Conservation (phyloP, 35 echinoderm and acorn worm species). For the Stichopus chloronotus region DNA sequence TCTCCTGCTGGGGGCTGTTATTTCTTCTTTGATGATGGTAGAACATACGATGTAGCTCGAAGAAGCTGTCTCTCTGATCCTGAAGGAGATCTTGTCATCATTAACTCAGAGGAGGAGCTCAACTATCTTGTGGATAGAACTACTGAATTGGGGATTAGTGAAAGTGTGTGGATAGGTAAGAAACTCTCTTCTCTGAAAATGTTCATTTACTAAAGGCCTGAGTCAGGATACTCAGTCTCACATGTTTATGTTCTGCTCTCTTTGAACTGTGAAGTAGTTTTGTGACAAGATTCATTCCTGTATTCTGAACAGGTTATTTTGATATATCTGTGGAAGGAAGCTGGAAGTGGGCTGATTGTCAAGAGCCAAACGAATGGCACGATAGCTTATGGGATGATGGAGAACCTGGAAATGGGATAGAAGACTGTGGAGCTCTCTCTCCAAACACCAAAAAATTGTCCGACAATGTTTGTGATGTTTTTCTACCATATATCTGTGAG, state of each 20-base stretch:
- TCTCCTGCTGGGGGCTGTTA: slow-evolving; percentile 51
- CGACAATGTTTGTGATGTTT: slow-evolving; percentile 55
- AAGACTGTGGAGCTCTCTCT: slow-evolving; percentile 68
- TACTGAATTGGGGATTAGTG: background rate
- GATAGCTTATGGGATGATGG: slow-evolving; percentile 65
- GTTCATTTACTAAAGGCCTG: no score
- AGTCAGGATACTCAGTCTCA: no score
- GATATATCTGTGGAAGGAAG: slow-evolving; percentile 76
- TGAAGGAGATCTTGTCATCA: slow-evolving; percentile 71
- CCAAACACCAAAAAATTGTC: slow-evolving; percentile 25
- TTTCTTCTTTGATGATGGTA: slow-evolving; percentile 23
- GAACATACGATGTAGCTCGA: slow-evolving; percentile 28
- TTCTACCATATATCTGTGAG: background rate
- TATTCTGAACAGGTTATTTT: slow-evolving; percentile 63
- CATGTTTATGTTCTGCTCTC: no score
- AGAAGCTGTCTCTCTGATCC: slow-evolving; percentile 30
- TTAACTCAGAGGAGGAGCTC: slow-evolving; percentile 59
- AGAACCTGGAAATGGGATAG: slow-evolving; percentile 69
- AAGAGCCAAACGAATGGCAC: slow-evolving; percentile 60
- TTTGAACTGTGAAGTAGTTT: no score
- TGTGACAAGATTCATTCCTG: no score
- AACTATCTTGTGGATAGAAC: slow-evolving; percentile 64
- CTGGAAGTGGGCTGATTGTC: slow-evolving; percentile 84
- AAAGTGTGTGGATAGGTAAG: slow-evolving; percentile 82
- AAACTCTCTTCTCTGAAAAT: background rate